These are phyloP conservation scores for Clarias gariepinus DNA, from an alignment of 2,113 vertebrate genomes.

Conservation along the genomic window DNA sequence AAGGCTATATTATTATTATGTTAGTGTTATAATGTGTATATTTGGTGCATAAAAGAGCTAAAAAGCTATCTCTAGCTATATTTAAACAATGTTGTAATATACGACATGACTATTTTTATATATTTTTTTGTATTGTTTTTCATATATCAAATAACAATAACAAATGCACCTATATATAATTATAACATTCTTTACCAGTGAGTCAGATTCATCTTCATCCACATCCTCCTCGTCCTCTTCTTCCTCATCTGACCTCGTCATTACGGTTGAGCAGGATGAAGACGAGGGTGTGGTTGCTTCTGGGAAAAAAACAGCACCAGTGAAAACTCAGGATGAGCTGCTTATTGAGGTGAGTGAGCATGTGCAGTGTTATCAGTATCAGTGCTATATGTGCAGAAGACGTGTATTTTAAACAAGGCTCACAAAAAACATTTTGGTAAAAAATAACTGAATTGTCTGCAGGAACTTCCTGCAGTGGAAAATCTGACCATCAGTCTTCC, in stretches of 20 bases:
- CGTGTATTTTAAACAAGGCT: not conserved
- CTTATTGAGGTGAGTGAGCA: conserved; percentile 42
- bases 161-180: not conserved
- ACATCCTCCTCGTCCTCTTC: conserved; percentile 48
- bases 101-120: no score
- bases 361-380: not conserved
- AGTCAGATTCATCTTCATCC: conserved; percentile 50
- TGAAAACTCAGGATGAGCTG: conserved; percentile 49
- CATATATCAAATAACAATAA: not conserved
- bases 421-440: not conserved
- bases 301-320: conserved; percentile 23
- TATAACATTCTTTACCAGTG: conserved; percentile 26
- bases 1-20: not conserved
- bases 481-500: conserved; percentile 47
- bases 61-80: not conserved
- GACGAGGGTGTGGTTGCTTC: conserved; percentile 21
- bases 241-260: conserved; percentile 36
- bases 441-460: not conserved
- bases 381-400: not conserved
- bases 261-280: conserved; percentile 14
- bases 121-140: not conserved
- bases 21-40: not conserved
- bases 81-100: not conserved
- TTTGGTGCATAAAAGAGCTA: not conserved
- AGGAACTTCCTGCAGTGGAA: conserved; percentile 53